A percentile compares a stretch with the other conserved stretches of the same genome.
phyloP scores from a whole-genome alignment of 2,888 invertebrate genomes.

The Trichogramma dendrolimi region DNA sequence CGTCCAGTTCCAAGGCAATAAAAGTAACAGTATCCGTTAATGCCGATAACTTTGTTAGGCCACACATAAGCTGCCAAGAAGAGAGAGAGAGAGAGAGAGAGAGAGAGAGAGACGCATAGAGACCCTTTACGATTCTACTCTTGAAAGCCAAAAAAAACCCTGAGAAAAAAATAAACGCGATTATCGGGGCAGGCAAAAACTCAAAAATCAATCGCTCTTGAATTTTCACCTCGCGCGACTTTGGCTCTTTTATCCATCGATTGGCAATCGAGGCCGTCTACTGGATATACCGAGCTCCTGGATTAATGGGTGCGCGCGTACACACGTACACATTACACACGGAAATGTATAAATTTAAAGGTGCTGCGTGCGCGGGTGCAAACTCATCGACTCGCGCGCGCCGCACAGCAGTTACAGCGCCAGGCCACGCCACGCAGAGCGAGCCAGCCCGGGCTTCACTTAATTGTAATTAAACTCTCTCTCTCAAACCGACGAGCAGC shows the following conservation, averaged over 20 bases:
- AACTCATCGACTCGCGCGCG: background rate
- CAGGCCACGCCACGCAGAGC: constrained; percentile 4
- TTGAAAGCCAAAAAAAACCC: background rate
- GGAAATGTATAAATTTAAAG: background rate
- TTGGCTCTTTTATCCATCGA: too few species aligned
- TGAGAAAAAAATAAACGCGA: background rate
- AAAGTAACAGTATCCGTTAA: constrained; percentile 21
- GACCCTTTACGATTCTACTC: background rate
- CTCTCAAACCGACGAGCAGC: constrained; percentile 12
- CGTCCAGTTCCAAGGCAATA: constrained; percentile 6
- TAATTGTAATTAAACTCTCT: constrained; percentile 35
- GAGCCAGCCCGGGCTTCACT: constrained; percentile 26
- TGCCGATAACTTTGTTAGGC: constrained; percentile 11
- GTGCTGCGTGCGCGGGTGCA: background rate
- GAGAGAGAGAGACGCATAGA: background rate
- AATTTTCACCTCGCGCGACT: too few species aligned
- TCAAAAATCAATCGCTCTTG: too few species aligned
- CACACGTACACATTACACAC: too few species aligned
- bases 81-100: background rate
- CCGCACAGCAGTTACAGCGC: constrained; percentile 3
- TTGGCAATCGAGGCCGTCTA: too few species aligned
- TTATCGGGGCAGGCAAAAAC: too few species aligned
- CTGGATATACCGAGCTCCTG: too few species aligned
- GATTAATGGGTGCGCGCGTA: too few species aligned
- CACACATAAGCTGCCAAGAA: background rate